These are phyloP conservation scores for Bugulina stolonifera DNA, from an alignment of 2,888 invertebrate species.

Conservation along the genomic window DNA sequence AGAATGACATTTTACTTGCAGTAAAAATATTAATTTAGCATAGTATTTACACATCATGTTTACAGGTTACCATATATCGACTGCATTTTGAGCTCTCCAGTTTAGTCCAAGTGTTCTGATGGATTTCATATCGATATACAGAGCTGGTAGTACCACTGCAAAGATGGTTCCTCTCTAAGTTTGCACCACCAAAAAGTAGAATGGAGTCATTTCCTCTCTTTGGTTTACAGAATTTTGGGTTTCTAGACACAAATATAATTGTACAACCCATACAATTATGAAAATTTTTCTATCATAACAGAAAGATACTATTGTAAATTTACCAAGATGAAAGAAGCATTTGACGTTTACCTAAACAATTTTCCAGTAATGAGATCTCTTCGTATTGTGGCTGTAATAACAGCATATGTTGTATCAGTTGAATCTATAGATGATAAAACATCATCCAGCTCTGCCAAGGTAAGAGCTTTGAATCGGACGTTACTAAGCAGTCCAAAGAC, in stretches of 20 bases:
- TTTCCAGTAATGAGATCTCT: neutral
- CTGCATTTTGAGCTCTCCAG: neutral
- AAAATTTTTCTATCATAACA: too few species aligned
- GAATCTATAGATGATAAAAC: neutral
- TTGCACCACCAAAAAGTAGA: neutral
- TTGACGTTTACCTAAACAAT: neutral
- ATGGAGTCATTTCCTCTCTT: neutral
- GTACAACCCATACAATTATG: too few species aligned
- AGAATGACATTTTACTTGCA: too few species aligned
- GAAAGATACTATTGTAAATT: too few species aligned
- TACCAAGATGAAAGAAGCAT: too few species aligned
- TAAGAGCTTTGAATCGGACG: neutral
- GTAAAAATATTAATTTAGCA: too few species aligned
- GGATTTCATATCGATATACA: neutral
- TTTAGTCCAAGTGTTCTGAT: neutral
- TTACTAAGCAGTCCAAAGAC: neutral
- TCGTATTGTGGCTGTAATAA: neutral
- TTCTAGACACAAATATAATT: neutral
- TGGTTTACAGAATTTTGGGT: neutral
- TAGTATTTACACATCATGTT: too few species aligned
- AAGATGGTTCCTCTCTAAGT: neutral
- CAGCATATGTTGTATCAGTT: neutral
- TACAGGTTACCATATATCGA: neutral
- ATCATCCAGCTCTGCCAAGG: neutral
- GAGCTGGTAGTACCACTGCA: neutral